Conservation (phyloP, 2,113 vertebrate genomes). For the Cynocephalus volans region DNA sequence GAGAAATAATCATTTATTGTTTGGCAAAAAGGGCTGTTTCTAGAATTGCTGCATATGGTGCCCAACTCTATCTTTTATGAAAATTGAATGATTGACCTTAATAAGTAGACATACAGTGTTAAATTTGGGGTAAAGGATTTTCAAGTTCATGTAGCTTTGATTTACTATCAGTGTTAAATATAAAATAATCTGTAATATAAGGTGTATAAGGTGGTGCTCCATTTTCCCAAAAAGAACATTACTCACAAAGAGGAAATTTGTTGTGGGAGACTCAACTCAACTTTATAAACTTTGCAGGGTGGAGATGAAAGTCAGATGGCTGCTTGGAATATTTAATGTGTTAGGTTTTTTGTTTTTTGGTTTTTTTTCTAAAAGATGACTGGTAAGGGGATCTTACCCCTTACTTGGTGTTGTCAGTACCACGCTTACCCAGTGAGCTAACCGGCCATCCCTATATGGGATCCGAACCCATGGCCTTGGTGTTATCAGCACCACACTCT, state of each 20-base stretch:
- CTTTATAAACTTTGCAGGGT: not conserved
- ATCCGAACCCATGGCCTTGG: no score
- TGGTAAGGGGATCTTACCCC: no score
- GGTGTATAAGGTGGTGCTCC: not conserved
- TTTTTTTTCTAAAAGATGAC: no score
- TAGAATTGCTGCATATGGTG: not conserved
- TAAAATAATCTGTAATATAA: not conserved
- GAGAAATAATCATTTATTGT: not conserved
- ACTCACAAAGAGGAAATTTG: not conserved
- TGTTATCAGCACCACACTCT: no score
- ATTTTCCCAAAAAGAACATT: not conserved
- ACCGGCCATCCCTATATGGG: no score
- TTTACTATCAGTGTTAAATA: not conserved
- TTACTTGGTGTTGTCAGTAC: no score
- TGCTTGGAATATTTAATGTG: conserved; percentile 13
- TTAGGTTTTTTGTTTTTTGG: not conserved
- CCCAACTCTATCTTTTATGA: not conserved
- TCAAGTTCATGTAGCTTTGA: not conserved
- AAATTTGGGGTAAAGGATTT: not conserved
- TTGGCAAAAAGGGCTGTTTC: not conserved
- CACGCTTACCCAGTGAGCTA: no score
- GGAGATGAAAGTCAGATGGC: not conserved
- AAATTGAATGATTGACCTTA: conserved; percentile 3
- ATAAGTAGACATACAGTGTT: not conserved
- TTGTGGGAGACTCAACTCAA: not conserved